These are phyloP conservation scores for Poecilia gillii DNA, from an alignment of 2,797 vertebrate species.

Conservation along the genomic window DNA sequence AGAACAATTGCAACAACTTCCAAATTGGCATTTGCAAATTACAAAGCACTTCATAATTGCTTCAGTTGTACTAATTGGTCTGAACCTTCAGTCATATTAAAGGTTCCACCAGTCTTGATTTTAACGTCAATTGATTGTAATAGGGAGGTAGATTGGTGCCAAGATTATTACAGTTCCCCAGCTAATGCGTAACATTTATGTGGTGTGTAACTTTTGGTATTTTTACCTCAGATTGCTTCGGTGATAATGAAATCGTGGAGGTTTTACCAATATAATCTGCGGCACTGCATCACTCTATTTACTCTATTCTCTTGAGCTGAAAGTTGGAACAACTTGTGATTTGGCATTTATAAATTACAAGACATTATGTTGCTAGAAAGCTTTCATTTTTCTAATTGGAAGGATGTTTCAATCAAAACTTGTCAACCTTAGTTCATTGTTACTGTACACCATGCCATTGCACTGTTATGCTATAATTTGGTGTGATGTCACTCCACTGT, in stretches of 20 bases:
- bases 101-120: constrained; percentile 63
- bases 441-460: neutral
- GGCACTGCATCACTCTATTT: neutral
- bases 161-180: neutral
- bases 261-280: neutral
- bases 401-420: neutral
- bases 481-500: neutral
- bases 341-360: neutral
- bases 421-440: neutral
- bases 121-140: constrained; percentile 41
- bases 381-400: neutral
- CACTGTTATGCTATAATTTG: neutral
- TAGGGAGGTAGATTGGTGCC: constrained; percentile 48
- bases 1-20: constrained; percentile 28
- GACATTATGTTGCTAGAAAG: neutral
- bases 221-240: neutral
- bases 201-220: neutral
- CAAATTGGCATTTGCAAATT: constrained; percentile 59
- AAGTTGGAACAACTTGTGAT: neutral
- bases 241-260: neutral
- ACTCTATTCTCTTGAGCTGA: neutral
- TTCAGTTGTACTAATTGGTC: constrained; percentile 65
- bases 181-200: neutral
- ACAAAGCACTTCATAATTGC: constrained; percentile 56
- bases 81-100: constrained; percentile 72